phyloP scores from a whole-genome alignment of 1,140 invertebrate species.

The Hylaeus volcanicus region DNA sequence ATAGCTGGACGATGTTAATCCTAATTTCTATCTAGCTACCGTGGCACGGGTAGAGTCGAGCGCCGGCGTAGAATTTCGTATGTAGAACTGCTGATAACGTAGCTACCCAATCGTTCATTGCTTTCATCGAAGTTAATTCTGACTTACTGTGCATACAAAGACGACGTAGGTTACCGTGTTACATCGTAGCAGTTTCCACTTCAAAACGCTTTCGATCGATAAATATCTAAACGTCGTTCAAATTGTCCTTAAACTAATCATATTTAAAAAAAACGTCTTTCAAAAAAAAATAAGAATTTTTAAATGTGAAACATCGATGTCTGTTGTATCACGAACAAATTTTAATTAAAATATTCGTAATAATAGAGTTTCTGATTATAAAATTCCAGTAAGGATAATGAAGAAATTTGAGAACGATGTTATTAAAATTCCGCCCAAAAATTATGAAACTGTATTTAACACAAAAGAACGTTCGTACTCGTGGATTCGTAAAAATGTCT shows the following conservation, averaged over 20 bases:
- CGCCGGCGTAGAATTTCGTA: constrained; percentile 9
- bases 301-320: too few species aligned
- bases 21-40: constrained; percentile 55
- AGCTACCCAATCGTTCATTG: constrained; percentile 1
- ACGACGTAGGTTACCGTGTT: not conserved
- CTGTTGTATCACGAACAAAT: too few species aligned
- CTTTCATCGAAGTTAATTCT: constrained; percentile 1
- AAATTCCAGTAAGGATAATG: not conserved
- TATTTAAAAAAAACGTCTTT: too few species aligned
- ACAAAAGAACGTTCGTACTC: too few species aligned
- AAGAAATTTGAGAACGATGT: not conserved
- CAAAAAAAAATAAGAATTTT: too few species aligned
- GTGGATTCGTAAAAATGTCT: too few species aligned
- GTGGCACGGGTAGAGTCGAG: constrained; percentile 30
- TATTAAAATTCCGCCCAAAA: not conserved
- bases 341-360: too few species aligned
- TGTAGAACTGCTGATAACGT: constrained; percentile 36
- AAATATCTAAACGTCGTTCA: too few species aligned
- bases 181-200: not conserved
- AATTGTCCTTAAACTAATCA: too few species aligned
- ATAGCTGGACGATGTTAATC: constrained; percentile 63
- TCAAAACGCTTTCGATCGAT: not conserved
- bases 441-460: too few species aligned
- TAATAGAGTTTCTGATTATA: too few species aligned
- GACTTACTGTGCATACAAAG: not conserved